Base-by-base conservation (phyloP, 1,140 invertebrate genomes). In the Ectropis grisescens region DNA sequence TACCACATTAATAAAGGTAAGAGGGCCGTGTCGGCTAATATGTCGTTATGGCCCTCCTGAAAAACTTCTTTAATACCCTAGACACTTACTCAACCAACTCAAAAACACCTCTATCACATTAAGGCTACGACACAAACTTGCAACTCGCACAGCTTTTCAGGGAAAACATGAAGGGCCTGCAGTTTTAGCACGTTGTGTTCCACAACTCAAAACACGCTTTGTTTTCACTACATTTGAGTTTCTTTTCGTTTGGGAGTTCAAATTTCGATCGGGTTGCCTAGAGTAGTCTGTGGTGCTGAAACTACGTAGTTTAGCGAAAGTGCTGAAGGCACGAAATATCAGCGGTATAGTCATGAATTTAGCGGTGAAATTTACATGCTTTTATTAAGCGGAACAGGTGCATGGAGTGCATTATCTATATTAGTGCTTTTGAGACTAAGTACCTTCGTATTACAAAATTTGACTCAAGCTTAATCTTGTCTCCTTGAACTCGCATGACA, bases 1-100 rank as follows among this genome's bases (percentile, higher is more conserved):
- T 74, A 59, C 58, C 56, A 40, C 68, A 72, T 72, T 74, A 74
- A 70, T 68, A 68, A 72, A 74, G 60, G 69, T 72, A 65, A 74
- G 59, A 54, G 65, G 58, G 46, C 50, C 57, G 49, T 66, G 61
- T 59, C 60, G 49, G 48, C 66, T 78, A 78, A 78, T 78, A 66
- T 68, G 66, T 62, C 59, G 69, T 78, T 74, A 78, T 68, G 65
- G 53, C 51, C 57, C 58, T 61, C 57, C 69, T 67, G 65, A 68
- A 70, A 76, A 74, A 71, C 67, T 71, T 69, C 52, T 61, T 60
- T 46, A 43, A 38, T 46, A 57, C 58, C 57, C 54, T 46, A 42
- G 41, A 59, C 38, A 43, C 38, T 37, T 13, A 11, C 23, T 31
- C 26, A 22, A 9, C n/a, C 48, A 57, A 30, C 14, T 27, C 11